Percentiles rank a stretch among this genome's conserved stretches.
Evolutionary conservation across 2,888 invertebrate genomes (phyloP).

Genomic region (Teleiodes luculella): DNA sequence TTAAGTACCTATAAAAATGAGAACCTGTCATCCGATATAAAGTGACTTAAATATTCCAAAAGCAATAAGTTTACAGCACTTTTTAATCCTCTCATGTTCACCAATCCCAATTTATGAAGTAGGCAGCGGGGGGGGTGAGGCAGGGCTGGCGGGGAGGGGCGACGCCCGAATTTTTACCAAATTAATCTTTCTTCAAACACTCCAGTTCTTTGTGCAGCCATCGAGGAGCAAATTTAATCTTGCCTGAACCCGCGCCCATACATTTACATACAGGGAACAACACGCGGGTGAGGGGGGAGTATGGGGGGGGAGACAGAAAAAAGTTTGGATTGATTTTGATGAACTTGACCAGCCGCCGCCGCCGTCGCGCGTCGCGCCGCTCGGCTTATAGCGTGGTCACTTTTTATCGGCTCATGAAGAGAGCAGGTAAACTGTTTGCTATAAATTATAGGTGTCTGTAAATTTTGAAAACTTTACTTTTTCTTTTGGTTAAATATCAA

Average conservation of each 20-base stretch:
- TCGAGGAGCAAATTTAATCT: constrained; percentile 60
- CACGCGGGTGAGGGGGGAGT: neutral
- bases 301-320: too few species aligned
- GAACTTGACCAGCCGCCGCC: neutral
- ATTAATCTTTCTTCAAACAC: constrained; percentile 75
- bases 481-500: too few species aligned
- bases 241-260: constrained; percentile 11
- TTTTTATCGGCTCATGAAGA: too few species aligned
- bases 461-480: too few species aligned
- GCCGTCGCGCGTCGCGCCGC: too few species aligned
- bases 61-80: neutral
- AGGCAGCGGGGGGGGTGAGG: neutral
- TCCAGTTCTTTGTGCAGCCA: constrained; percentile 53
- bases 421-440: too few species aligned
- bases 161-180: constrained; percentile 55
- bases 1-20: too few species aligned
- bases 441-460: too few species aligned
- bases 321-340: neutral
- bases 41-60: too few species aligned
- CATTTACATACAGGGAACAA: neutral
- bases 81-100: constrained; percentile 9
- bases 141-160: neutral
- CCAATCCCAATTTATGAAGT: constrained; percentile 5
- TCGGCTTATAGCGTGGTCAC: too few species aligned
- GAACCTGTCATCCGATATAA: too few species aligned